Percentiles rank a stretch among this genome's conserved stretches.
Conservation (phyloP, 2,888 invertebrate genomes). For the Blastobasis adustella region DNA sequence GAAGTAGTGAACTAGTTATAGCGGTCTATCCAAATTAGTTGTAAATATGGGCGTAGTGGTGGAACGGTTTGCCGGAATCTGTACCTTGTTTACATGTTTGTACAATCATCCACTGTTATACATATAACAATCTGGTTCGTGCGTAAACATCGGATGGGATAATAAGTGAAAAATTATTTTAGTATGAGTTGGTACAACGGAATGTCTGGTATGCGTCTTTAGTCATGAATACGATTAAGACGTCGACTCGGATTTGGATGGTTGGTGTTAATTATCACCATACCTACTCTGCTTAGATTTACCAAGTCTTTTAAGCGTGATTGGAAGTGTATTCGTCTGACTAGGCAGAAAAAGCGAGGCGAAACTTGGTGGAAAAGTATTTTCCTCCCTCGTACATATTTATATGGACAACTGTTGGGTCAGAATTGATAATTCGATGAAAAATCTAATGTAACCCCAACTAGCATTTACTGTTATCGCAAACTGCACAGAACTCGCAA, state of each 20-base stretch:
- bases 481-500: constrained; percentile 12
- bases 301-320: neutral
- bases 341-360: neutral
- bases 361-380: neutral
- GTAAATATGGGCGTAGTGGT: too few species aligned
- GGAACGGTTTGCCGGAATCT: too few species aligned
- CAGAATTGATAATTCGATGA: too few species aligned
- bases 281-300: neutral
- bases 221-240: neutral
- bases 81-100: too few species aligned
- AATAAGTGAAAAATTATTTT: neutral
- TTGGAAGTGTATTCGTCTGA: too few species aligned
- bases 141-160: constrained; percentile 16
- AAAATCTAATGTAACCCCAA: too few species aligned
- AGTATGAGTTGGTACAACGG: neutral
- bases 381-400: neutral
- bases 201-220: neutral
- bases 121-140: constrained; percentile 17
- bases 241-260: neutral
- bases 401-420: neutral
- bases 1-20: too few species aligned
- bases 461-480: too few species aligned
- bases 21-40: too few species aligned
- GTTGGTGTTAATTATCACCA: neutral
- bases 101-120: neutral